Evolutionary conservation across 2,888 invertebrate genomes (phyloP), one percentile per base, ranked within the genome.

Genomic region (Drosophila atripex): DNA sequence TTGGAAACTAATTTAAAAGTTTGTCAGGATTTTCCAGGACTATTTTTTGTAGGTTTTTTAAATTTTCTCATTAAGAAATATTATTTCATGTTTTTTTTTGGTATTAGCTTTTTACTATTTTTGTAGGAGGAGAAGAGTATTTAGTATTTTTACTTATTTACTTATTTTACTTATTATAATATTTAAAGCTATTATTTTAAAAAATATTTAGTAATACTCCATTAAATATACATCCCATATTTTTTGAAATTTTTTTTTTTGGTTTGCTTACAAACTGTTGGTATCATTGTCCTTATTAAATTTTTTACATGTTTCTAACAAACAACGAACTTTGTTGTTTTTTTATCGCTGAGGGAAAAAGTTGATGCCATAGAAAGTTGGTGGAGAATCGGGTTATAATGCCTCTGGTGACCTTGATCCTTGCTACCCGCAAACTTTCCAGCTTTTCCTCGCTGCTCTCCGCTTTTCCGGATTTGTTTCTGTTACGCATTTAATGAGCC

Each of bases 401-500:
- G 63, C 61, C 60, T 51, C 51, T 61, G 51, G 51, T 64, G 64
- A 61, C 64, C 64, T 64, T 64, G 64, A 64, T 64, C 64, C 64
- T 61, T 61, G 61, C 18, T 61, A 47, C 32, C 53, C 12, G 45
- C 57, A 69, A 66, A 60, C 52, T 52, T 63, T 65, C 25, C 32
- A 14, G 35, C 25, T 28, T 39, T 16, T 14, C n/a, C 28, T 23
- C 6, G 14, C 43, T 28, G 8, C 18, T 28, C 28, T 39, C 35
- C 23, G 16, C 45, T 53, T 21, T 49, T 54, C 71, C 76, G 80
- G 79, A 82, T 80, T 63, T 68, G 58, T 71, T 55, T 51, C 49
- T 63, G 68, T 50, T 58, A 50, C 61, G 71, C 63, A 70, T 68
- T 82, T 80, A 80, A 80, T 80, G 80, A 77, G 80, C 73, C 61